Evolutionary conservation across 2,888 invertebrate genomes (phyloP), one percentile per base, ranked within the genome.

Genomic region (Drosophila barbarae): DNA sequence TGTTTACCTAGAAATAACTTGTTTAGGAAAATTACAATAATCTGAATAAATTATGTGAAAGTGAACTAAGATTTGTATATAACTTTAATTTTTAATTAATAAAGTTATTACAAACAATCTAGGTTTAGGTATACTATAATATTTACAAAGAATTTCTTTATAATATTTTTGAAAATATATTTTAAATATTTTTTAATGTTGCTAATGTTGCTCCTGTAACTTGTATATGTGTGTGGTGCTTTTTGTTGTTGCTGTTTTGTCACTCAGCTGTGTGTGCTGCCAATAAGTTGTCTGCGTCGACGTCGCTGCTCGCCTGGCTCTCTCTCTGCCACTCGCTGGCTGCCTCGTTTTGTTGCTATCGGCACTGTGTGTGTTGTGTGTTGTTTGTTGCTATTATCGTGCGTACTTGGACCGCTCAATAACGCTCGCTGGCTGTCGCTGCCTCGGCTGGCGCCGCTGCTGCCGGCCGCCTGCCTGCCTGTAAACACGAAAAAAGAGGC

Each of bases 391-490:
- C 51, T 58, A 60, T 58, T 70, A 69, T 68, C 71, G 80, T 83
- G 77, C 84, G 74, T 74, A 77, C 76, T 84, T 86, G 85, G 84
- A 77, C 71, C 71, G 84, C 76, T 73, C 86, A 84, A 79, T 77
- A 85, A 74, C 80, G 75, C 71, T 68, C 67, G 61, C 54, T 54
- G 50, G 66, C 18, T 42, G 67, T 44, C 41, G 52, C 51, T 42
- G 58, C 39, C 34, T 28, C 50, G 21, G 58, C 23, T 13, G 46
- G 34, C 53, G 61, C 42, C 53, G 18, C 73, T 42, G 60, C 53
- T 41, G 47, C 32, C 52, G 49, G 55, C 55, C 54, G 54, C 54
- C 51, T 46, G 36, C 44, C 55, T 51, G 54, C 54, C 51, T 66
- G 66, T 63, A 64, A 73, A 50, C 46, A 52, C 56, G 41, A 58